phyloP scores from a whole-genome alignment of 2,888 invertebrate genomes.

The Drosophila robusta region DNA sequence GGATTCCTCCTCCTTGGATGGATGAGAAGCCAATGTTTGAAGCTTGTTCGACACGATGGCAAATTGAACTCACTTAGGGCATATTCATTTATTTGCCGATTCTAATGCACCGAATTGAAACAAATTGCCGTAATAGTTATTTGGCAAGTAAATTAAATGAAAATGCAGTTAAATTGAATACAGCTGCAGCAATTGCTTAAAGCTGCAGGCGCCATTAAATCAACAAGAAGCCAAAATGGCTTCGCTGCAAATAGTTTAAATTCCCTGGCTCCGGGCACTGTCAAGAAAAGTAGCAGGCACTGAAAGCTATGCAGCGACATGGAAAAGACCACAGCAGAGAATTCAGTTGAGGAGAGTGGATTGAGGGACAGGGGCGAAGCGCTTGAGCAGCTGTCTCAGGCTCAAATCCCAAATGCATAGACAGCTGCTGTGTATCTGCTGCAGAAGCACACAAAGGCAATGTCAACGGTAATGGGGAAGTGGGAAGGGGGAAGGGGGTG shows the following conservation, averaged over 20 bases:
- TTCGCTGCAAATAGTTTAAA: conserved; percentile 55
- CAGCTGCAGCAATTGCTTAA: conserved; percentile 11
- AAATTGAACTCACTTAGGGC: conserved; percentile 26
- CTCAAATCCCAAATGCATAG: conserved; percentile 77
- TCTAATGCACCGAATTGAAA: conserved; percentile 31
- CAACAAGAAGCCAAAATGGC: conserved; percentile 62
- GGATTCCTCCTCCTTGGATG: background rate
- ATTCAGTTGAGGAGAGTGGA: conserved; percentile 21
- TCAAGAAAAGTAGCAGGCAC: conserved; percentile 61
- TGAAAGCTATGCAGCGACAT: conserved; percentile 75
- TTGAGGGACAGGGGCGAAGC: conserved; percentile 6
- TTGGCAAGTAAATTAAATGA: conserved; percentile 59
- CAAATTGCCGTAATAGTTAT: conserved; percentile 44
- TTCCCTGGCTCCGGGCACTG: conserved; percentile 46
- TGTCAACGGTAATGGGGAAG: conserved; percentile 30
- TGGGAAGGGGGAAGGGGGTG: background rate
- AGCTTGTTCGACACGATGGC: conserved; percentile 7
- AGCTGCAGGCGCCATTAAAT: conserved; percentile 49
- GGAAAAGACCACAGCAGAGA: conserved; percentile 72
- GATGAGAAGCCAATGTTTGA: conserved; percentile 19
- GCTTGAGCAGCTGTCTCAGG: conserved; percentile 62
- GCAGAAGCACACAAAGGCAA: conserved; percentile 40
- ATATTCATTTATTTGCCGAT: conserved; percentile 27
- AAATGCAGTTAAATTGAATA: conserved; percentile 46
- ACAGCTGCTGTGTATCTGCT: conserved; percentile 59